Base-by-base conservation (phyloP, 2,113 vertebrate species). In the Petrocephalus microphthalmus region DNA sequence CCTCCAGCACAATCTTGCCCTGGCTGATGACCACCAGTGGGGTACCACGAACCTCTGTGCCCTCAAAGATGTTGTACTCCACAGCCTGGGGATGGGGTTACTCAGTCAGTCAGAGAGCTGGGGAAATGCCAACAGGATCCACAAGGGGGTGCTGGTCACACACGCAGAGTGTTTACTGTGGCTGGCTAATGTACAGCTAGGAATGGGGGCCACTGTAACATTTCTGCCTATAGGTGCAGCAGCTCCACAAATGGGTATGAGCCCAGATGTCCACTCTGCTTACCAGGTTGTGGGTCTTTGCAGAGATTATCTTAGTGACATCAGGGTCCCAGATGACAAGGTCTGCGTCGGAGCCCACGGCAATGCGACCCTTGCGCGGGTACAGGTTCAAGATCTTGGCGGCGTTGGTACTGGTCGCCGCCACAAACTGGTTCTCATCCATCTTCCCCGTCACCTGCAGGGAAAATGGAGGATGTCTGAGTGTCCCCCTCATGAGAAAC, bases 341-440 rank as follows among this genome's bases (percentile, higher is more conserved):
- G 90, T 99, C 98, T 0, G 98, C 98, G 0, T 99, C 98, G 0
- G 98, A 99, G 17, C 98, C 98, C 94, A 99, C 98, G 0, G 98
- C 97, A 1, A 99, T 98, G 81, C 98, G 98, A 1, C 98, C 98
- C 92, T 99, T 99, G 53, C 98, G 96, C 0, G 98, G 98, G 89
- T 99, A 99, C 89, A 99, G 94, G 94, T 99, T 99, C 81, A 99
- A 99, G 94, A 99, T 97, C 94, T 99, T 99, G 89, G 98, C 98
- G 0, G 98, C 98, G 0, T 98, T 99, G 89, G 98, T 99, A 95
- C 98, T 99, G 94, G 97, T 99, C 92, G 99, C 97, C 0, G 97
- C 97, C 13, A 99, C 98, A 93, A 99, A 99, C 94, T 99, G 98
- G 95, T 99, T 99, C 94, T 99, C 98, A 0, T 99, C 98, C 98